Conservation (phyloP, 2,888 invertebrate species). For the Mallateleia sp. region DNA sequence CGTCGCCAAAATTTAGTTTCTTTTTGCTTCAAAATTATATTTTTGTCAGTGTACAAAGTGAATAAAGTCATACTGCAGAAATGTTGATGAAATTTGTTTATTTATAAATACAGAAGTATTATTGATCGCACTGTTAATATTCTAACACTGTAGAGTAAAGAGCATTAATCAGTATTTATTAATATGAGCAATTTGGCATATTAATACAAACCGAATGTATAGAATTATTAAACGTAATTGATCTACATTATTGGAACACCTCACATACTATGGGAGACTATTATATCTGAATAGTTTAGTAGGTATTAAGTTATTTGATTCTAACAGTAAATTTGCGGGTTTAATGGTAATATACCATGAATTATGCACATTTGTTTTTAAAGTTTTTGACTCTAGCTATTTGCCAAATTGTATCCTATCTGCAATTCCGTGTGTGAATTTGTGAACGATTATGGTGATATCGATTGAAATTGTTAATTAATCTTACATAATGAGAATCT, state of each 20-base stretch:
- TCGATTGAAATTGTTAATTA: constrained; percentile 18
- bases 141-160: too few relatives aligned
- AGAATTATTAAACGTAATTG: constrained; percentile 51
- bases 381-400: constrained; percentile 18
- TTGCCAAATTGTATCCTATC: constrained; percentile 14
- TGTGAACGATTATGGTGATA: neutral
- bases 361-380: constrained; percentile 45
- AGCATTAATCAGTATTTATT: constrained; percentile 33
- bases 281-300: constrained; percentile 41
- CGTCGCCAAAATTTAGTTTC: too few relatives aligned
- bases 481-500: neutral
- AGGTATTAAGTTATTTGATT: constrained; percentile 38
- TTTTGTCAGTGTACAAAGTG: too few relatives aligned
- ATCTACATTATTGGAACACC: constrained; percentile 57
- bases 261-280: constrained; percentile 31
- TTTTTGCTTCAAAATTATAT: too few relatives aligned
- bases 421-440: constrained; percentile 25
- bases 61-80: too few relatives aligned
- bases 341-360: constrained; percentile 38
- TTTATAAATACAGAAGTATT: too few relatives aligned
- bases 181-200: constrained; percentile 48
- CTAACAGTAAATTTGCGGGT: constrained; percentile 36
- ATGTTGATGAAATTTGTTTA: too few relatives aligned
- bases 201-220: constrained; percentile 38
- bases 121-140: too few relatives aligned